These are phyloP conservation scores for Phallusia fumigata DNA, from an alignment of 23 tunicate genomes.

Conservation along the genomic window DNA sequence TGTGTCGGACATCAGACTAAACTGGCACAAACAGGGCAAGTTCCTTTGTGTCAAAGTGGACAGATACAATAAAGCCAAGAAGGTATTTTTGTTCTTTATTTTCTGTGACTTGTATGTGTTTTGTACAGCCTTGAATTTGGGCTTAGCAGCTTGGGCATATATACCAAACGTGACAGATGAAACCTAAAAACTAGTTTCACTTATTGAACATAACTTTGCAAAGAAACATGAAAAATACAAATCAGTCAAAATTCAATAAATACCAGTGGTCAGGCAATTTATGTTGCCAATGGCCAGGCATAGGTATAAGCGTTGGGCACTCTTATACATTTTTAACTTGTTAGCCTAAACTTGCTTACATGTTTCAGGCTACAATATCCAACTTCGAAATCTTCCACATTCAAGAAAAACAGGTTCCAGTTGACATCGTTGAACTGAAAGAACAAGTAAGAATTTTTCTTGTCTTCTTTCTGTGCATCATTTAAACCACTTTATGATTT, in stretches of 20 bases:
- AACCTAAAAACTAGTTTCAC: too few relatives aligned
- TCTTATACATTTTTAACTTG: too few relatives aligned
- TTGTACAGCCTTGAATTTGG: not conserved
- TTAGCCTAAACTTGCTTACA: not conserved
- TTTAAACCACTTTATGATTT: not conserved
- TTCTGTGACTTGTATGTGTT: not conserved
- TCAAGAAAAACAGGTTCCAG: slow-evolving; percentile 93
- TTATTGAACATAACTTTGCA: too few relatives aligned
- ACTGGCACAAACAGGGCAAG: slow-evolving; percentile 97
- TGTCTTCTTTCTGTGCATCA: not conserved
- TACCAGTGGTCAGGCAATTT: too few relatives aligned
- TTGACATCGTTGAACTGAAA: slow-evolving; percentile 94
- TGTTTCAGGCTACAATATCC: slow-evolving; percentile 68
- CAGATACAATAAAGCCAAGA: slow-evolving; percentile 89
- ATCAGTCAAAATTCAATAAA: too few relatives aligned
- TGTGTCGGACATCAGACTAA: slow-evolving; percentile 75
- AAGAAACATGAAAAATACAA: too few relatives aligned
- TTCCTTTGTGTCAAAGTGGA: slow-evolving; percentile 93
- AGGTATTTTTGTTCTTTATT: slow-evolving; percentile 22
- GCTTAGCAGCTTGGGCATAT: not conserved
- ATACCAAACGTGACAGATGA: too few relatives aligned
- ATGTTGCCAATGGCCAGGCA: too few relatives aligned
- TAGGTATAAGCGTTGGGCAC: too few relatives aligned
- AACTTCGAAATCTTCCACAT: slow-evolving; percentile 97
- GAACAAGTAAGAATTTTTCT: slow-evolving; percentile 56